Conservation (phyloP, 2,888 invertebrate species). For the Scaptomyza tumidula region DNA sequence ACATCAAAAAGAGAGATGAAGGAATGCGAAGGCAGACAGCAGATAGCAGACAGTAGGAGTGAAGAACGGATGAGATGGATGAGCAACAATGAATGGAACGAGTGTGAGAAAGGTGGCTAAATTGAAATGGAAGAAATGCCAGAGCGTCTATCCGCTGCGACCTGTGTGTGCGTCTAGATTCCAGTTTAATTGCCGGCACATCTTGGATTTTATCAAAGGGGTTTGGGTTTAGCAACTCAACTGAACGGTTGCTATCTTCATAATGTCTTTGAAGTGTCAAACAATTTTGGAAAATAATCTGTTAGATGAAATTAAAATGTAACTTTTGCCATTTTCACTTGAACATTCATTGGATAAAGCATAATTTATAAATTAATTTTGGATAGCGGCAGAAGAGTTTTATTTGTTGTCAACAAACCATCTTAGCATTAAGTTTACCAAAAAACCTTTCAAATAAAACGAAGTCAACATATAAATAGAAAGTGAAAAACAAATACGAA, state of each 20-base stretch:
- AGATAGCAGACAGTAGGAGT: constrained; percentile 33
- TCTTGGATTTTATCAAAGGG: constrained; percentile 27
- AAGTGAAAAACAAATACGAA: constrained; percentile 10
- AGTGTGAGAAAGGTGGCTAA: constrained; percentile 17
- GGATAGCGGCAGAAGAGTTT: constrained; percentile 38
- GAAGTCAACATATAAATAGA: constrained; percentile 23
- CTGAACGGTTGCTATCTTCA: constrained; percentile 69
- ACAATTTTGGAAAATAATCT: constrained; percentile 59
- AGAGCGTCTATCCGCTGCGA: constrained; percentile 35
- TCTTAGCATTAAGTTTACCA: neutral
- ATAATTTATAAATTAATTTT: constrained; percentile 70
- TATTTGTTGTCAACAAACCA: neutral
- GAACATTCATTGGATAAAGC: constrained; percentile 16
- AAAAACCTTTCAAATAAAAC: constrained; percentile 6
- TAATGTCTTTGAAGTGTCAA: constrained; percentile 76
- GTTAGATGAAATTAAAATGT: constrained; percentile 64
- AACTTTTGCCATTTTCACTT: constrained; percentile 34
- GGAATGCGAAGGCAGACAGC: constrained; percentile 54
- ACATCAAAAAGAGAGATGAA: constrained; percentile 72
- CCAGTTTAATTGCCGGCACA: constrained; percentile 59
- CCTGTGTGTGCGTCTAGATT: constrained; percentile 63
- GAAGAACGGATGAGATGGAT: constrained; percentile 41
- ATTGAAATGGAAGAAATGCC: constrained; percentile 50
- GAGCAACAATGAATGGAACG: constrained; percentile 40
- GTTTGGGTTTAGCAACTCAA: constrained; percentile 8